These are phyloP conservation scores for Berghia stephanieae DNA, from an alignment of 1,140 invertebrate genomes.

Conservation along the genomic window DNA sequence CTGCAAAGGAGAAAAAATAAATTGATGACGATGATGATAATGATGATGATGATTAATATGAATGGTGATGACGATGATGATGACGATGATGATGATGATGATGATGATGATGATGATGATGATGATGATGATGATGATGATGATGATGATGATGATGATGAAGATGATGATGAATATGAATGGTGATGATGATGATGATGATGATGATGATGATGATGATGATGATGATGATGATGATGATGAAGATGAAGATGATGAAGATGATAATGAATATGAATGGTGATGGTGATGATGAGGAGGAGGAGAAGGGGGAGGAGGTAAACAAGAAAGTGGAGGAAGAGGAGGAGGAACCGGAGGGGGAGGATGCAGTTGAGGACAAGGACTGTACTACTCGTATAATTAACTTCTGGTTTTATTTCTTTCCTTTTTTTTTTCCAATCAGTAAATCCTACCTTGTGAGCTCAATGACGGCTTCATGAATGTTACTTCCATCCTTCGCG, in stretches of 20 bases:
- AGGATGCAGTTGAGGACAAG: too few species aligned
- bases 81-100: conserved; percentile 1
- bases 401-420: background rate
- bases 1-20: conserved; percentile 54
- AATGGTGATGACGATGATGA: too few species aligned
- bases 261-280: too few species aligned
- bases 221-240: background rate
- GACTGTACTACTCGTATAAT: too few species aligned
- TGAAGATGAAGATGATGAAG: background rate
- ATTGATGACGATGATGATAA: background rate
- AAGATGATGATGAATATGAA: too few species aligned
- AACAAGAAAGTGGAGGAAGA: too few species aligned
- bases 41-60: too few species aligned
- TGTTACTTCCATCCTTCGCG: conserved; percentile 68
- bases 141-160: too few species aligned
- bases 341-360: too few species aligned
- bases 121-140: background rate
- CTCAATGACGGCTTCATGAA: conserved; percentile 66
- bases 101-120: background rate
- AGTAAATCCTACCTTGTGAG: conserved; percentile 64
- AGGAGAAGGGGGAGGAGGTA: background rate
- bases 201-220: background rate
- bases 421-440: background rate
- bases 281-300: too few species aligned
- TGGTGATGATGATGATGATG: too few species aligned